Percentiles rank a stretch among this genome's conserved stretches.
Evolutionary conservation across 2,888 invertebrate species (phyloP).

Genomic region (Stegophylla sp.): DNA sequence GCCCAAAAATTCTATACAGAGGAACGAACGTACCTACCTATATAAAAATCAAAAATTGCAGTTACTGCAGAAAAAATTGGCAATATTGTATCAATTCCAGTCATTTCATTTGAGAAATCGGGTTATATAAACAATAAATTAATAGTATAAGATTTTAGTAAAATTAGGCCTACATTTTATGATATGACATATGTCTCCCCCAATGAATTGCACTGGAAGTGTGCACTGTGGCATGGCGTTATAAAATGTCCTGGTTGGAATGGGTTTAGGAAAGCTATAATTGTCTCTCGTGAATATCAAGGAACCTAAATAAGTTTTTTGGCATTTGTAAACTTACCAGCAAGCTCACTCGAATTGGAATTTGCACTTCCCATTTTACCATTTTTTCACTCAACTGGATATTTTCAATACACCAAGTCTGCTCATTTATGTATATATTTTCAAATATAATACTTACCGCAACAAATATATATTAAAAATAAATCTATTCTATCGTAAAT

Average conservation of each 20-base stretch:
- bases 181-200: conserved; percentile 2
- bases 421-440: conserved; percentile 27
- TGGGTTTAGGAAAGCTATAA: conserved; percentile 63
- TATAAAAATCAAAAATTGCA: conserved; percentile 15
- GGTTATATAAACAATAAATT: not conserved
- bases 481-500: too few relatives aligned
- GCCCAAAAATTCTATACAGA: conserved; percentile 48
- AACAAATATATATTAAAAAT: too few relatives aligned
- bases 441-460: too few relatives aligned
- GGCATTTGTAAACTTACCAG: conserved; percentile 64
- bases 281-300: conserved; percentile 61
- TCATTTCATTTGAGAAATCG: conserved; percentile 15
- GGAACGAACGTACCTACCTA: not conserved
- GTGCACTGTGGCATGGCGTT: conserved; percentile 6
- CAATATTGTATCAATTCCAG: not conserved
- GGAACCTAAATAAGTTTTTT: conserved; percentile 62
- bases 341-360: conserved; percentile 27
- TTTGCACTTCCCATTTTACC: conserved; percentile 34
- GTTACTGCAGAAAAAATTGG: conserved; percentile 1
- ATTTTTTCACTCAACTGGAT: conserved; percentile 41
- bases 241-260: conserved; percentile 62
- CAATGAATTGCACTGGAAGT: conserved; percentile 1
- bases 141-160: not conserved
- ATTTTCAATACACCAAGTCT: conserved; percentile 25
- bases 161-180: conserved; percentile 1